Conservation (phyloP, 2,113 vertebrate species). For the Tenebrosternarchus preto region DNA sequence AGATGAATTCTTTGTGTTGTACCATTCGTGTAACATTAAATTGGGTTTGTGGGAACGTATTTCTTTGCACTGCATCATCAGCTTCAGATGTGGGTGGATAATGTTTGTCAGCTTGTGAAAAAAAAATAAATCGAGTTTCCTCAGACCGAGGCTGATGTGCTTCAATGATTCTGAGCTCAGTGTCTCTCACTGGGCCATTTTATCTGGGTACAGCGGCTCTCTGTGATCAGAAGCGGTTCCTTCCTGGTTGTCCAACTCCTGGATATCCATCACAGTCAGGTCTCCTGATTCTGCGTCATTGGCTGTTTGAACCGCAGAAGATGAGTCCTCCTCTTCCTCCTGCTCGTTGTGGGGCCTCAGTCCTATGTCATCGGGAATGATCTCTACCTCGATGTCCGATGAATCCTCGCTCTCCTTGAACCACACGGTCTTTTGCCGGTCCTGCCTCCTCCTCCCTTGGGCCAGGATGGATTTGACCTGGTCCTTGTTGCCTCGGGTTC, state of each 20-base stretch:
- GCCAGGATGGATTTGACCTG: conserved; percentile 66
- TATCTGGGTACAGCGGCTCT: conserved; percentile 37
- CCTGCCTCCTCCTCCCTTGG: conserved; percentile 72
- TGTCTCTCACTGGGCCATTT: conserved; percentile 26
- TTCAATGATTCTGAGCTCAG: neutral
- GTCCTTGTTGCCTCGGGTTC: conserved; percentile 43
- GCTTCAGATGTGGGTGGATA: too few relatives aligned
- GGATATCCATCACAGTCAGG: conserved; percentile 37
- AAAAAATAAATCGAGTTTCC: conserved; percentile 10
- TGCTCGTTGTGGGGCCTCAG: conserved; percentile 60
- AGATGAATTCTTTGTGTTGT: conserved; percentile 5
- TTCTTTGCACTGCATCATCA: neutral
- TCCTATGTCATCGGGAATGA: conserved; percentile 75
- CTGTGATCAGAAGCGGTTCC: conserved; percentile 25
- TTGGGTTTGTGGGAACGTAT: conserved; percentile 1
- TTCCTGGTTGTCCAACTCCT: conserved; percentile 35
- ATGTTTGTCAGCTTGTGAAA: neutral
- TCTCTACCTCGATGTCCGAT: conserved; percentile 78
- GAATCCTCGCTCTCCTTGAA: conserved; percentile 80
- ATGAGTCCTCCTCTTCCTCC: conserved; percentile 63
- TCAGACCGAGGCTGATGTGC: neutral
- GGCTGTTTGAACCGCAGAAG: conserved; percentile 43
- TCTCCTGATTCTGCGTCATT: conserved; percentile 52
- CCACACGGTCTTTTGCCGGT: conserved; percentile 79
- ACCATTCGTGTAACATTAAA: neutral